Evolutionary conservation across 2,797 vertebrate genomes (phyloP), one percentile per base, ranked within the genome.

Genomic region (Sardinella longiceps): DNA sequence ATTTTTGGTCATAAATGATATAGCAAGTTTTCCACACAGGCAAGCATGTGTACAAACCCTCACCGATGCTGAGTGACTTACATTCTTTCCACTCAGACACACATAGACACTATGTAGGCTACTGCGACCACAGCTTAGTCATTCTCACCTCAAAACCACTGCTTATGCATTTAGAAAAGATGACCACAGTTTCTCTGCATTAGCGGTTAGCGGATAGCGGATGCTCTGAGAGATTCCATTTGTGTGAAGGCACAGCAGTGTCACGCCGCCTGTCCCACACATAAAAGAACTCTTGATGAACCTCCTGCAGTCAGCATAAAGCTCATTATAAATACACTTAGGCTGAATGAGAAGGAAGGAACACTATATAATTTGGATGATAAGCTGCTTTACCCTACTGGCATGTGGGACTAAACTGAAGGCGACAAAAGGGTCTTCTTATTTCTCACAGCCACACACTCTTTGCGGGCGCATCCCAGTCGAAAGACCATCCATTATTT

Each of bases 151-250:
- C 56, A 25, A 43, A 39, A n/a, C n/a, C 70, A 39, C 70, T 77
- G 18, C 70, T 77, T 43, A 11, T 77, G 70, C 70, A 77, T 77
- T 77, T 39, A 43, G 70, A n/a, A n/a, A n/a, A n/a, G n/a, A 20
- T 18, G 70, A 43, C 33, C 37, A 43, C 23, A 20, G 37, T 23
- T 43, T 20, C 70, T 43, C 70, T 77, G 70, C 70, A 2, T 77
- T n/a, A n/a, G n/a, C n/a, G n/a, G n/a, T n/a, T n/a, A n/a, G n/a
- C n/a, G n/a, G n/a, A n/a, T n/a, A n/a, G n/a, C n/a, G 70, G 70
- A 20, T 20, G 18, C 33, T 77, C 3, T 7, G 33, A 77, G 15
- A 39, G 70, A 77, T 77, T 43, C 33, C 70, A 77, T 77, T 77
- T 39, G 70, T 77, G 5, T 77, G 70, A 77, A 39, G 43, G 20